Base-by-base conservation (phyloP, 1,140 invertebrate species). In the Papilio xuthus region DNA sequence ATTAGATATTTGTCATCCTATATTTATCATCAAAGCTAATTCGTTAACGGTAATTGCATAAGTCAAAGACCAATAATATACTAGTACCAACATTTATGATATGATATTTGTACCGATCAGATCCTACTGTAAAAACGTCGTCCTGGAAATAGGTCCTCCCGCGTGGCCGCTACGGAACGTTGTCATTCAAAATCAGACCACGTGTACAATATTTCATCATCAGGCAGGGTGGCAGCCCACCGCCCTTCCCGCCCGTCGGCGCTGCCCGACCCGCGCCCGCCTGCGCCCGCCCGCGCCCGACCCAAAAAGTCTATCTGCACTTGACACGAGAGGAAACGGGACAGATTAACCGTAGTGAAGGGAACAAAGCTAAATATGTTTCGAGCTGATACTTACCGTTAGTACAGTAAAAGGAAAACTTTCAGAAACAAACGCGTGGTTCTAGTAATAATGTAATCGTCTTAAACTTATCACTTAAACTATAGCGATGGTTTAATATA, bases 161-260 rank as follows among this genome's bases (percentile, higher is more conserved):
- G 86, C 82, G 87, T 87, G 87, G 83, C 86, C 86, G 88, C 56
- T 90, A 85, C 88, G 90, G 83, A 95, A 94, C 94, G 94, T 94
- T 95, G 95, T 95, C 94, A 95, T 95, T 95, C 94, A 95, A 94
- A 95, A 95, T 95, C 95, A 95, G 94, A 95, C 95, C 95, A 95
- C 95, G 95, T 95, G 95, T 95, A 94, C 94, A 94, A 95, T 95
- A 95, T 95, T 95, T 95, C 95, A 95, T 95, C 95, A 95, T 95
- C 95, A 95, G 88, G 85, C 82, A 85, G 88, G 90, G 89, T 83
- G 89, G 88, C 75, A 78, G 79, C 37, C 73, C 71, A 81, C 72
- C 78, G n/a, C 78, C 78, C 81, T 83, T 78, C 32, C n/a, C 81
- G 76, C 42, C 70, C 79, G 42, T 60, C 74, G 78, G n/a, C 63